These are phyloP conservation scores for Gymnoscopelus braueri DNA, from an alignment of 2,797 vertebrate genomes.

Conservation along the genomic window DNA sequence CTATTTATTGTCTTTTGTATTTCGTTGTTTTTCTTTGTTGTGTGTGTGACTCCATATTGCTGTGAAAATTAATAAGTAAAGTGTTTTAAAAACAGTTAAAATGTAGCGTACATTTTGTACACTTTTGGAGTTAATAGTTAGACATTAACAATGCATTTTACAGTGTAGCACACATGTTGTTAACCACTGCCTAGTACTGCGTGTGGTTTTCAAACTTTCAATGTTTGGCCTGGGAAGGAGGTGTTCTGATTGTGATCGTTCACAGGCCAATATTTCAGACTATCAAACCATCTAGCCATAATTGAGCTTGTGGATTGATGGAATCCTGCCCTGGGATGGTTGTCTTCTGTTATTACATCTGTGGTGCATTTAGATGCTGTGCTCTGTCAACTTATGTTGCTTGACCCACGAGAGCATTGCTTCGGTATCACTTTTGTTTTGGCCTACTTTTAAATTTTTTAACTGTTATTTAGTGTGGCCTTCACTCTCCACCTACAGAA, in stretches of 20 bases:
- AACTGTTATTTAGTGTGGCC: neutral
- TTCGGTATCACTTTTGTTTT: constrained; percentile 3
- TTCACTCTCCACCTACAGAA: constrained; percentile 4
- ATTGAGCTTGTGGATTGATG: constrained; percentile 9
- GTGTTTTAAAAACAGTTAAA: too few species aligned
- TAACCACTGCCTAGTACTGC: neutral
- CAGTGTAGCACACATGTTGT: too few species aligned
- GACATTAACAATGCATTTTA: too few species aligned
- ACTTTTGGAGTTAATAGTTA: too few species aligned
- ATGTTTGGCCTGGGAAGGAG: neutral
- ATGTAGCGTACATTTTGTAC: too few species aligned
- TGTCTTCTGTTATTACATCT: constrained; percentile 18
- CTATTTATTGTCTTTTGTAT: neutral
- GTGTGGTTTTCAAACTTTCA: neutral
- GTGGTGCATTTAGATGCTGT: constrained; percentile 7
- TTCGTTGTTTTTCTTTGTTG: neutral
- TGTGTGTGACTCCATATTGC: too few species aligned
- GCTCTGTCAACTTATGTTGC: constrained; percentile 6
- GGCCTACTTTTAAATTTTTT: neutral
- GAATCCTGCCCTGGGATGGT: neutral
- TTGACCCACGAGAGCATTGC: neutral
- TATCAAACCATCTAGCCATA: too few species aligned
- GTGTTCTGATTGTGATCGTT: neutral
- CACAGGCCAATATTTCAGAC: neutral
- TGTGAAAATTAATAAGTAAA: too few species aligned